Base-by-base conservation (phyloP, 1,140 invertebrate genomes). In the Oedothorax gibbosus region DNA sequence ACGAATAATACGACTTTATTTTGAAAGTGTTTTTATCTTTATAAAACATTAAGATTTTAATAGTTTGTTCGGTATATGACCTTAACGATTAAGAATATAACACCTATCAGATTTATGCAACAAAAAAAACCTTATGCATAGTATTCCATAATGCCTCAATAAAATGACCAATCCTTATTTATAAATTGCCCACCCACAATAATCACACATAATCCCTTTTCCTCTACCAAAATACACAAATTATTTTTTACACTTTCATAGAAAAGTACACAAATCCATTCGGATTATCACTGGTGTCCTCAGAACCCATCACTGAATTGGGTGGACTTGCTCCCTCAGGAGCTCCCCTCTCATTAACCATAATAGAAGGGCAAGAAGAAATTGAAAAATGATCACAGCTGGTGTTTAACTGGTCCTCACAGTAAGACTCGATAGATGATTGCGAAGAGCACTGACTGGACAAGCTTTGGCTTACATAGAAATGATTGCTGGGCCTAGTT, bases 241-340 rank as follows among this genome's bases (percentile, higher is more conserved):
- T 35, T 14, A 53, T 64, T 15, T 15, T 56, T 56, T 57, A 85
- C 49, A 85, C 65, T 78, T 85, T 78, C 54, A 85, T 60, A 51
- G 83, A 85, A 60, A 60, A 85, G 62, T 85, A 85, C 1, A 85
- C 83, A 78, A 57, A 66, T 77, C 73, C 71, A 21, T 78, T 60
- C 49, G 75, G 35, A 66, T 77, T 20, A 51, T 77, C 65, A 54
- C 12, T 57, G 21, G 50, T 12, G 51, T 20, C 9, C 50, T n/a
- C 50, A 51, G 57, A 53, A n/a, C 71, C 75, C 9, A 50, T 49
- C 12, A 15, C 14, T 3, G 65, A 60, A 54, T 54, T 85, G 8
- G 84, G 68, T n/a, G 84, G 77, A 50, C 84, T 85, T 18, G 84
- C 84, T 57, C 84, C 84, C 53, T 85, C 84, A 14, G 84, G 84